A percentile compares a stretch with the other conserved stretches of the same genome.
phyloP scores from a whole-genome alignment of 2,888 invertebrate species.

The Leistus spinibarbis region DNA sequence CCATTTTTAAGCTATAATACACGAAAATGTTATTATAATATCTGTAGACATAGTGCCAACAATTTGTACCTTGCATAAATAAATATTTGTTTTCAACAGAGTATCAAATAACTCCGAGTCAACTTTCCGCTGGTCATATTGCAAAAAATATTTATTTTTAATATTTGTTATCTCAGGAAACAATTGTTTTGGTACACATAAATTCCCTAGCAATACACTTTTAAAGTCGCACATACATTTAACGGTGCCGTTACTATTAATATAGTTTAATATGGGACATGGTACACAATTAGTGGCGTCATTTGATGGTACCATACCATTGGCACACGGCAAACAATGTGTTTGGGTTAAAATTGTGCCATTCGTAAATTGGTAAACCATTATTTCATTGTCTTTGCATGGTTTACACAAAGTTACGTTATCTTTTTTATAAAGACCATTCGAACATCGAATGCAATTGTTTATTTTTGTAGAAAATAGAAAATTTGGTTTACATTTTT shows the following conservation, averaged over 20 bases:
- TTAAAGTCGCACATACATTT: slow-evolving; percentile 54
- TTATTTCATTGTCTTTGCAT: slow-evolving; percentile 43
- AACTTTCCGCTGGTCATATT: slow-evolving; percentile 48
- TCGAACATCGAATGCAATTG: slow-evolving; percentile 49
- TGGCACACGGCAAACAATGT: slow-evolving; percentile 56
- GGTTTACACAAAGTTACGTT: slow-evolving; percentile 52
- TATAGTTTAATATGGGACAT: slow-evolving; percentile 47
- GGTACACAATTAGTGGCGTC: slow-evolving; percentile 54
- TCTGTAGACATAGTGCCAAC: not conserved
- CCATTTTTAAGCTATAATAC: slow-evolving; percentile 52
- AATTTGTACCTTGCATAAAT: slow-evolving; percentile 58
- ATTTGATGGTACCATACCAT: slow-evolving; percentile 54
- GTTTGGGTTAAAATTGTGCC: slow-evolving; percentile 51
- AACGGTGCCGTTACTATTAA: slow-evolving; percentile 42
- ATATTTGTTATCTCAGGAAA: slow-evolving; percentile 52
- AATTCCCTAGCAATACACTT: slow-evolving; percentile 39
- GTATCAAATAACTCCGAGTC: slow-evolving; percentile 42
- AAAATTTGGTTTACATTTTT: slow-evolving; percentile 49
- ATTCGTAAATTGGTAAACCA: slow-evolving; percentile 54
- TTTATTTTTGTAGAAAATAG: slow-evolving; percentile 47
- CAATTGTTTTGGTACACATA: slow-evolving; percentile 52
- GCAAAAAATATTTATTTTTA: slow-evolving; percentile 51
- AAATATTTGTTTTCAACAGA: slow-evolving; percentile 54
- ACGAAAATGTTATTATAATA: not conserved
- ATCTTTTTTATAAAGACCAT: slow-evolving; percentile 41